A percentile compares a stretch with the other conserved stretches of the same genome.
phyloP scores from a whole-genome alignment of 2,888 invertebrate genomes.

The Parnassius mnemosyne region DNA sequence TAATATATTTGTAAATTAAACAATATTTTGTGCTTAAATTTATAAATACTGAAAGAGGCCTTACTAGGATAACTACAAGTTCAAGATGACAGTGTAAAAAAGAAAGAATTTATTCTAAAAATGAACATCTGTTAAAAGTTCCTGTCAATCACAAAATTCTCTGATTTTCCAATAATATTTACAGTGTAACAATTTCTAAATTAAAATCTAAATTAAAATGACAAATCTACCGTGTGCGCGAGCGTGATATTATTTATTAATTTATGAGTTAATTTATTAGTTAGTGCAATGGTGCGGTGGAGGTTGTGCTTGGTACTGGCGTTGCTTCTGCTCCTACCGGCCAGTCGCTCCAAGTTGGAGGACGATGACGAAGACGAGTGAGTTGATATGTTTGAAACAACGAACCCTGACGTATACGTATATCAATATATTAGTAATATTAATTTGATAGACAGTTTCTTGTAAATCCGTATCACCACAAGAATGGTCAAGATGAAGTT shows the following conservation, averaged over 20 bases:
- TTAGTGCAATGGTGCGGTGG: conserved; percentile 65
- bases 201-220: conserved; percentile 67
- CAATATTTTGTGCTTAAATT: too few species aligned
- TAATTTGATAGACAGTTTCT: too few species aligned
- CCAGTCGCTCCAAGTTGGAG: conserved; percentile 45
- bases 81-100: conserved; percentile 38
- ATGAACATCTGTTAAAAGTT: conserved; percentile 51
- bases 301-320: conserved; percentile 58
- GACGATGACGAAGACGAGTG: conserved; percentile 59
- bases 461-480: too few species aligned
- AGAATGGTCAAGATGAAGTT: not conserved
- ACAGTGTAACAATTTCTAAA: conserved; percentile 46
- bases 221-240: conserved; percentile 60
- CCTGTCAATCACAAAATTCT: conserved; percentile 56
- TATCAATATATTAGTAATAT: too few species aligned
- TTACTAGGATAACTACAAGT: conserved; percentile 1
- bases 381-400: conserved; percentile 35
- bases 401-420: too few species aligned
- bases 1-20: too few species aligned
- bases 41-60: conserved; percentile 19
- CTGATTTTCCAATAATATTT: conserved; percentile 31
- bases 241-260: conserved; percentile 39
- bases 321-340: conserved; percentile 57
- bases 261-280: conserved; percentile 29
- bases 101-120: conserved; percentile 61